phyloP scores from a whole-genome alignment of 2,888 invertebrate species.

The Periphyllus acericola region DNA sequence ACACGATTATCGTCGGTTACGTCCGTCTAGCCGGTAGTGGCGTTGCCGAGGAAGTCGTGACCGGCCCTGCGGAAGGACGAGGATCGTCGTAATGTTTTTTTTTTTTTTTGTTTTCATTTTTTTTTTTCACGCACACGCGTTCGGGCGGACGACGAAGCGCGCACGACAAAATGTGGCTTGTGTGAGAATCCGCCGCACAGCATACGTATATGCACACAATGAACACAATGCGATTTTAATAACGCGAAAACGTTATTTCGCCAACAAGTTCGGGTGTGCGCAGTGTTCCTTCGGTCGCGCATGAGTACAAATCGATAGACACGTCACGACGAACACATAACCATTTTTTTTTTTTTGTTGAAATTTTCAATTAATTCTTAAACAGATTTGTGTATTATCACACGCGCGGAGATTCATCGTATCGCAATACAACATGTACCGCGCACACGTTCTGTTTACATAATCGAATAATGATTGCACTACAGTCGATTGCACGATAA shows the following conservation, averaged over 20 bases:
- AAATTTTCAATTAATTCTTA: neutral
- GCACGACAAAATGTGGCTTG: slow-evolving; percentile 13
- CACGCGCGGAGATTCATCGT: neutral
- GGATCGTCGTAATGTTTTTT: neutral
- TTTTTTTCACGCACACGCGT: neutral
- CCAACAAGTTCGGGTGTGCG: neutral
- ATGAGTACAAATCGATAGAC: neutral
- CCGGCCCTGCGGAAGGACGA: slow-evolving; percentile 42
- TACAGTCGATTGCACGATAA: too few relatives aligned
- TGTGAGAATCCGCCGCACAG: neutral
- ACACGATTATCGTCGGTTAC: slow-evolving; percentile 11
- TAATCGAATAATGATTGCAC: neutral
- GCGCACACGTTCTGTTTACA: neutral
- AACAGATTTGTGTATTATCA: neutral
- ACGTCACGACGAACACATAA: slow-evolving; percentile 1
- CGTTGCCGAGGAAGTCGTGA: slow-evolving; percentile 25
- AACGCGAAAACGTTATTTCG: slow-evolving; percentile 18
- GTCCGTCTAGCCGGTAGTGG: slow-evolving; percentile 11
- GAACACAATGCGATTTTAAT: slow-evolving; percentile 21
- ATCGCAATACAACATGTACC: neutral
- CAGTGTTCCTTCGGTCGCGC: slow-evolving; percentile 4
- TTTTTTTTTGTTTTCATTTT: neutral
- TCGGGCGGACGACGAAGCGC: neutral
- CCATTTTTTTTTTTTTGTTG: neutral
- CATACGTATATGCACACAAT: too few relatives aligned